Evolutionary conservation across 2,797 vertebrate species (phyloP).

Genomic region (Molossus molossus): DNA sequence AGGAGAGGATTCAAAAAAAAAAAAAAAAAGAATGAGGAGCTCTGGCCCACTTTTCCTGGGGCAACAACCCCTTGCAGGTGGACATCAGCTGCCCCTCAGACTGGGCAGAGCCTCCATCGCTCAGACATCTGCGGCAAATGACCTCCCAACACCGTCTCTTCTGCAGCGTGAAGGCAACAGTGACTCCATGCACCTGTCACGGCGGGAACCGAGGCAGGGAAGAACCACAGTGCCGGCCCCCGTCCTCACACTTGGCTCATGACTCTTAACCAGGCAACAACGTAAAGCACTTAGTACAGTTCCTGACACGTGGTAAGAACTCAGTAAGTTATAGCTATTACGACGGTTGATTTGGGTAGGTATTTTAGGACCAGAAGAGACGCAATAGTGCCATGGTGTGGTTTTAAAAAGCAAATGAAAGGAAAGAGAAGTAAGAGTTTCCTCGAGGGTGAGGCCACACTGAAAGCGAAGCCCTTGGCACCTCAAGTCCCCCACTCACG

Average conservation of each 20-base stretch:
- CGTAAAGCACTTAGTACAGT: neutral
- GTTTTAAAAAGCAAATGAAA: constrained; percentile 67
- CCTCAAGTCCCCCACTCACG: neutral
- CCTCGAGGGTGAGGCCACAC: constrained; percentile 58
- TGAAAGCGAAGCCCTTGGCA: constrained; percentile 18
- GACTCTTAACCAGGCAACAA: constrained; percentile 33
- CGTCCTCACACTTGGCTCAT: neutral
- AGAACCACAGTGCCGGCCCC: rapidly evolving
- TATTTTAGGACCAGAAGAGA: constrained; percentile 74
- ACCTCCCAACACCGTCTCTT: neutral
- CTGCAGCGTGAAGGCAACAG: neutral
- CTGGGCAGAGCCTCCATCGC: neutral
- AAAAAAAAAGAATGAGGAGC: neutral
- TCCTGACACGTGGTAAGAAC: constrained; percentile 16
- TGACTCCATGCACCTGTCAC: neutral
- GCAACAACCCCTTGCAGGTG: neutral
- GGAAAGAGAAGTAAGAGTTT: constrained; percentile 41
- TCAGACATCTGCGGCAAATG: rapidly evolving
- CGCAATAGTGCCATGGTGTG: constrained; percentile 21
- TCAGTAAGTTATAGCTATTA: constrained; percentile 52
- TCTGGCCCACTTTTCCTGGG: neutral
- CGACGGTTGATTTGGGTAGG: constrained; percentile 42
- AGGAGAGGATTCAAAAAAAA: too few species aligned
- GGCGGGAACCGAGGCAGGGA: neutral
- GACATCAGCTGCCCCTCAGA: rapidly evolving